Evolutionary conservation across 1,140 invertebrate genomes (phyloP).

Genomic region (Lamellibrachia luymesi): DNA sequence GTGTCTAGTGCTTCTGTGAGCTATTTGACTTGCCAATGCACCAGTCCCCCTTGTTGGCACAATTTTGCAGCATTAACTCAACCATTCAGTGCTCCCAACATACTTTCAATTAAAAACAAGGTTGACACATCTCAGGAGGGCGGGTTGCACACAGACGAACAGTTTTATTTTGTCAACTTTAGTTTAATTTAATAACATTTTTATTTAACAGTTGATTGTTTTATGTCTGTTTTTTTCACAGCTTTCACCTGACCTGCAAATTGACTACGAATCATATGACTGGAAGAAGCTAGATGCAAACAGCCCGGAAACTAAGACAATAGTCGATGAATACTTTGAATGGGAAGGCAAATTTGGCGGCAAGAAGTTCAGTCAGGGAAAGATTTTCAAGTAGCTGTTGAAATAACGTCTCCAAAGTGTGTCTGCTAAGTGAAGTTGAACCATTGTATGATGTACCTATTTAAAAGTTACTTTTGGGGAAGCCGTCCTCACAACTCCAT

Average conservation of each 20-base stretch:
- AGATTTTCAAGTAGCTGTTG: constrained; percentile 92
- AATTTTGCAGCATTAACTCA: too few relatives aligned
- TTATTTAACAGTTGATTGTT: not conserved
- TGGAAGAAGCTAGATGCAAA: constrained; percentile 93
- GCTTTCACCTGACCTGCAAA: constrained; percentile 87
- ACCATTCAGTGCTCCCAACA: too few relatives aligned
- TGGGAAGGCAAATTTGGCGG: constrained; percentile 90
- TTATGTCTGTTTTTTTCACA: constrained; percentile 57
- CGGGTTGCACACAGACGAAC: too few relatives aligned
- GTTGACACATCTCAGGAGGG: too few relatives aligned
- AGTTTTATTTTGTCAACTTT: not conserved
- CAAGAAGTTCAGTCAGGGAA: constrained; percentile 95
- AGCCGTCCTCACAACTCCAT: not conserved
- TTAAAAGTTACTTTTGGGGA: not conserved
- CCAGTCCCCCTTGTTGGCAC: too few relatives aligned
- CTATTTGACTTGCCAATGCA: too few relatives aligned
- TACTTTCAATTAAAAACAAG: too few relatives aligned
- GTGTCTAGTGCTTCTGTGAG: too few relatives aligned
- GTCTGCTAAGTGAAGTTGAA: not conserved
- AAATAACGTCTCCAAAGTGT: not conserved
- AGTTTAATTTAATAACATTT: not conserved
- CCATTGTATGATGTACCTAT: not conserved
- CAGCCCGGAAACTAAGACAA: constrained; percentile 79
- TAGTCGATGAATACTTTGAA: constrained; percentile 89
- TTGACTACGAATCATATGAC: constrained; percentile 94